Percentiles rank a stretch among this genome's conserved stretches.
Conservation (phyloP, 2,888 invertebrate species). For the Agrenia bidenticulata region DNA sequence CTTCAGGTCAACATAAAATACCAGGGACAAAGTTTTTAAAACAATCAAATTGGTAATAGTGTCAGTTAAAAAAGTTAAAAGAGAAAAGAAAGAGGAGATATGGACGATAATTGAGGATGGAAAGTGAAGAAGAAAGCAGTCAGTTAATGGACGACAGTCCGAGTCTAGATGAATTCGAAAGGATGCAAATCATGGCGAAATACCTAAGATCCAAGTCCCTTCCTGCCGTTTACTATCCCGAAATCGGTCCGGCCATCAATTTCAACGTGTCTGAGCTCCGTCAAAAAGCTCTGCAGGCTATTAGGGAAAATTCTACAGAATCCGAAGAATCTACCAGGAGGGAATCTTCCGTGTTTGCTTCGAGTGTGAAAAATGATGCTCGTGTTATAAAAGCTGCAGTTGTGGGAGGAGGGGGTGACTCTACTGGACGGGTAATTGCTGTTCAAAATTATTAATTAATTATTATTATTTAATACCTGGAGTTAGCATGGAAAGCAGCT, state of each 20-base stretch:
- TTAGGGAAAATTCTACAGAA: slow-evolving; percentile 32
- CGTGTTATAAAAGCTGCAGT: neutral
- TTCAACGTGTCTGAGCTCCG: neutral
- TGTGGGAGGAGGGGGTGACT: slow-evolving; percentile 21
- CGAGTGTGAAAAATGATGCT: slow-evolving; percentile 14
- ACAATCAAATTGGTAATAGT: too few relatives aligned
- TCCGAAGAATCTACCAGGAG: slow-evolving; percentile 21
- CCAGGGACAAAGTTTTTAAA: too few relatives aligned
- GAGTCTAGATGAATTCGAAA: slow-evolving; percentile 34
- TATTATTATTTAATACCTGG: too few relatives aligned
- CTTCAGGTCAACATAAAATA: too few relatives aligned
- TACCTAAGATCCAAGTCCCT: slow-evolving; percentile 43
- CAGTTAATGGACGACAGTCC: slow-evolving; percentile 30
- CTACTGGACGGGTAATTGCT: slow-evolving; percentile 31
- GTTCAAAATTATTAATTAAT: too few relatives aligned
- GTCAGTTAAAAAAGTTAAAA: too few relatives aligned
- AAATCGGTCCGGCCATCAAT: slow-evolving; percentile 12
- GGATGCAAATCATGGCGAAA: slow-evolving; percentile 40
- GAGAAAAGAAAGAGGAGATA: too few relatives aligned
- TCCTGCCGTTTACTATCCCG: slow-evolving; percentile 36
- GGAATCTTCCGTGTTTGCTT: slow-evolving; percentile 11
- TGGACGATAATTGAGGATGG: slow-evolving; percentile 23
- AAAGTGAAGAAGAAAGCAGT: slow-evolving; percentile 39
- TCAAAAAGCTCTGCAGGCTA: slow-evolving; percentile 18
- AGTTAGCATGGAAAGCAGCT: too few relatives aligned